phyloP scores from a whole-genome alignment of 2,113 vertebrate genomes.

The Carassius auratus region DNA sequence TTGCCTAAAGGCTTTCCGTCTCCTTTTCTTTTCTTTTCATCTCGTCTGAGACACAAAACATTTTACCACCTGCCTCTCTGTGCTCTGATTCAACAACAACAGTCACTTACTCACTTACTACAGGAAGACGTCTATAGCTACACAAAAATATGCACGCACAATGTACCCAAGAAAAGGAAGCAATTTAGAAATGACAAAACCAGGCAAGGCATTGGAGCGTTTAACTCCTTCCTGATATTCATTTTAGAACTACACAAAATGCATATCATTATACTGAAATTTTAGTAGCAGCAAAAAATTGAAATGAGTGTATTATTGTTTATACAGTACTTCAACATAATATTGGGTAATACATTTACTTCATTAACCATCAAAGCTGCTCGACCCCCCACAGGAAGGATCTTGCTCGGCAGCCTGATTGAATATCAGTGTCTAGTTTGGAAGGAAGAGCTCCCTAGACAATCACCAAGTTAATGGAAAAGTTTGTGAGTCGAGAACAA shows the following conservation, averaged over 20 bases:
- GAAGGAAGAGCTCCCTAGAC: conserved; percentile 33
- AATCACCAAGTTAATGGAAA: conserved; percentile 6
- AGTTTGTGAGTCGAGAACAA: neutral
- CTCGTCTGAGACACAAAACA: conserved; percentile 9
- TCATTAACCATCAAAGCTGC: conserved; percentile 57
- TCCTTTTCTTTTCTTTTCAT: neutral
- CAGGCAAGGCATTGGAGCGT: neutral
- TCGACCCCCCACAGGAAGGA: conserved; percentile 43
- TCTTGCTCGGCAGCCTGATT: conserved; percentile 34
- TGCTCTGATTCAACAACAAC: conserved; percentile 1
- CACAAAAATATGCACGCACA: conserved; percentile 11
- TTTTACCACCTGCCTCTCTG: conserved; percentile 28
- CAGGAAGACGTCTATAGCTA: conserved; percentile 26
- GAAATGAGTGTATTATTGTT: neutral
- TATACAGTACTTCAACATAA: conserved; percentile 50
- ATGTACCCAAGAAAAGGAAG: conserved; percentile 49
- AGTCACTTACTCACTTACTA: conserved; percentile 43
- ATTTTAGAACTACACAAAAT: neutral
- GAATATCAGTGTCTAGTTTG: conserved; percentile 42
- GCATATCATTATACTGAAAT: neutral
- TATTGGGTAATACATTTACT: conserved; percentile 55
- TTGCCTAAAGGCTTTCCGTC: neutral
- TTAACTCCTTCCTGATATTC: conserved; percentile 48
- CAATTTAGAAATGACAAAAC: conserved; percentile 42
- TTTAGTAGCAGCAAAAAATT: neutral